A percentile compares a stretch with the other conserved stretches of the same genome.
Conservation (phyloP, 2,888 invertebrate species). For the Pristionchus maxplancki region DNA sequence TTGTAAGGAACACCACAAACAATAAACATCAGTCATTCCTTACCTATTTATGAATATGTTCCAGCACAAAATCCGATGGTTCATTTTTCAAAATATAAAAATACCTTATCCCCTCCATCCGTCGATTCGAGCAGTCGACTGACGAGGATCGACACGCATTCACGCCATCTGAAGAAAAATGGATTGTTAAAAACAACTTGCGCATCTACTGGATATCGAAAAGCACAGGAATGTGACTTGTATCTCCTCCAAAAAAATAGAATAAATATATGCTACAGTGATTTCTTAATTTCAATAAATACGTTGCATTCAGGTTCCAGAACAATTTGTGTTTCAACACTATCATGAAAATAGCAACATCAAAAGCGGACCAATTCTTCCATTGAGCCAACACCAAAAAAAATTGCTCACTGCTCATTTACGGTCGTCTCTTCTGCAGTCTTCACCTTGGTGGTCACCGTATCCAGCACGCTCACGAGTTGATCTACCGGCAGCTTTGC, state of each 20-base stretch:
- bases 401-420: constrained; percentile 14
- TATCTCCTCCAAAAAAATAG: no score
- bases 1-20: no score
- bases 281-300: no score
- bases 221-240: no score
- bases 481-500: constrained; percentile 12
- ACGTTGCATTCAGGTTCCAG: no score
- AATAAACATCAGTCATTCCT: no score
- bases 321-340: no score
- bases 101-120: background rate
- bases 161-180: constrained; percentile 38
- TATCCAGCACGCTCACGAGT: background rate
- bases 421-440: background rate
- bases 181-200: no score
- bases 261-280: no score
- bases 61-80: background rate
- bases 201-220: no score
- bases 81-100: background rate
- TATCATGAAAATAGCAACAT: no score
- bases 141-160: constrained; percentile 11
- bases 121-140: constrained; percentile 19
- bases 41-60: background rate
- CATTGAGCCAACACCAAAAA: background rate
- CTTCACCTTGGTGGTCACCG: constrained; percentile 35
- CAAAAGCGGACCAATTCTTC: background rate